A percentile compares a stretch with the other conserved stretches of the same genome.
Conservation (phyloP, 2,113 vertebrate genomes). For the Ovis canadensis region DNA sequence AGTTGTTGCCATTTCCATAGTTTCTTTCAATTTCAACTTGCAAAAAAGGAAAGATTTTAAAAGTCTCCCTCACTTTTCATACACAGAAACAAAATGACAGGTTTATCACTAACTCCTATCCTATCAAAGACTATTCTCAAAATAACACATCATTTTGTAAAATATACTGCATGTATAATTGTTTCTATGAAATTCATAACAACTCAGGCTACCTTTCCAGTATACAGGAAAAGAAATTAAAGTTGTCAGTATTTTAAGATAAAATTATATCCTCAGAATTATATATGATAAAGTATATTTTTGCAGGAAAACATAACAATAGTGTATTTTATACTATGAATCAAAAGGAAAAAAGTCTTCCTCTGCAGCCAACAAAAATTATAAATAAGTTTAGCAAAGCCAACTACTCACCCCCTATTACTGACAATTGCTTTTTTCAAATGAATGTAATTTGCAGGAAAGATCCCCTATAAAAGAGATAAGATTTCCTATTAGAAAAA, state of each 20-base stretch:
- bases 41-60: neutral
- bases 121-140: neutral
- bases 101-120: constrained; percentile 6
- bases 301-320: neutral
- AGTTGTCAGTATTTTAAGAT: constrained; percentile 4
- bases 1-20: neutral
- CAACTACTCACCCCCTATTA: constrained; percentile 86
- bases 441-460: constrained; percentile 87
- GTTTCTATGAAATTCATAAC: constrained; percentile 24
- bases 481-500: constrained; percentile 58
- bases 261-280: constrained; percentile 18
- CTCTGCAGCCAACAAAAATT: neutral
- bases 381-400: constrained; percentile 33
- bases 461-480: constrained; percentile 83
- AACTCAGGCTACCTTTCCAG: neutral
- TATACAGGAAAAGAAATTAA: neutral
- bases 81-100: constrained; percentile 12
- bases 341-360: constrained; percentile 1
- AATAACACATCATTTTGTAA: neutral
- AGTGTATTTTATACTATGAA: neutral
- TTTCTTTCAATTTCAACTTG: neutral
- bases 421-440: constrained; percentile 87
- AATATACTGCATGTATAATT: neutral
- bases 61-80: neutral
- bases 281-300: constrained; percentile 9